Conservation (phyloP, 53 echinoderm and acorn worm genomes). For the Crossaster papposus region DNA sequence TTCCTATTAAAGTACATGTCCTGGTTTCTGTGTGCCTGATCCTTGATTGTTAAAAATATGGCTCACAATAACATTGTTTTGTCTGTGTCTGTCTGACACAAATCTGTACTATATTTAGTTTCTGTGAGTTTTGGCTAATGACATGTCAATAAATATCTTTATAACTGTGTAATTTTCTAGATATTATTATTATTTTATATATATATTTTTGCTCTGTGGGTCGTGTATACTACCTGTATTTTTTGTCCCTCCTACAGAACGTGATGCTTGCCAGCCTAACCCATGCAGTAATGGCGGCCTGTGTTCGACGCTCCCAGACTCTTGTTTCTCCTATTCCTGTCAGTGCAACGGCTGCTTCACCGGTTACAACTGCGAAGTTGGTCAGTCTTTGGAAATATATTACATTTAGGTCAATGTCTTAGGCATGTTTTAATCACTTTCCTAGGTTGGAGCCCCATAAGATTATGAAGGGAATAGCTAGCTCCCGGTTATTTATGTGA, state of each 20-base stretch:
- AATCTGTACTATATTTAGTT: background rate
- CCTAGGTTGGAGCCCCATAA: too few species aligned
- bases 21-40: too few species aligned
- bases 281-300: conserved; percentile 67
- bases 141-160: too few species aligned
- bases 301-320: conserved; percentile 35
- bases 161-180: too few species aligned
- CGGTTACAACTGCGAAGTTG: conserved; percentile 65
- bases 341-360: conserved; percentile 72
- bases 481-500: too few species aligned
- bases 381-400: conserved; percentile 27
- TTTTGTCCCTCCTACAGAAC: conserved; percentile 24
- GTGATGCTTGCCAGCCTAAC: conserved; percentile 65
- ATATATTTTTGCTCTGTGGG: too few species aligned
- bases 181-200: too few species aligned
- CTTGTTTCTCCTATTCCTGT: conserved; percentile 68
- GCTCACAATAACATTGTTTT: background rate
- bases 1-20: too few species aligned
- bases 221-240: background rate
- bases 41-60: too few species aligned
- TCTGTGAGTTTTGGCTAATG: background rate
- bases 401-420: background rate
- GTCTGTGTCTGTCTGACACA: background rate
- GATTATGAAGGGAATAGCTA: too few species aligned
- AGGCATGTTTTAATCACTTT: background rate